A percentile compares a stretch with the other conserved stretches of the same genome.
These are phyloP conservation scores for Thamnophis elegans DNA, from an alignment of 2,797 vertebrate genomes.

Conservation along the genomic window DNA sequence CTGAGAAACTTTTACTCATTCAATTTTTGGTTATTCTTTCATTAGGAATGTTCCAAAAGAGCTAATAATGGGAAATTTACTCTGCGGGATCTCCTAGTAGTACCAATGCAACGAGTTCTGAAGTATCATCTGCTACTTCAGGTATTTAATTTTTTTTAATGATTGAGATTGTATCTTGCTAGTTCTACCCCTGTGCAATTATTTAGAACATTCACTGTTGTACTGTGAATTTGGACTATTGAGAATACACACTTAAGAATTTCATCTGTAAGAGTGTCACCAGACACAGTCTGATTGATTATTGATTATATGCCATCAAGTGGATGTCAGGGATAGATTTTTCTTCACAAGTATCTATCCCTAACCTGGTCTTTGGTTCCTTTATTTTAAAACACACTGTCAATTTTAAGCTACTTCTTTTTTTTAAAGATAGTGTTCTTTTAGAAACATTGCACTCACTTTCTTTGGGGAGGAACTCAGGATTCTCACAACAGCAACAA, in stretches of 20 bases:
- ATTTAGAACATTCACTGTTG: neutral
- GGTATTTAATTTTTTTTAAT: constrained; percentile 70
- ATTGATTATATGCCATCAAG: neutral
- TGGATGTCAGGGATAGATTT: neutral
- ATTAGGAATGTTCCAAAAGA: constrained; percentile 94
- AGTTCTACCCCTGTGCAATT: neutral
- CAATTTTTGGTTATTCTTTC: constrained; percentile 5
- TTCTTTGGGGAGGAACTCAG: neutral
- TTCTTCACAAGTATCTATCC: neutral
- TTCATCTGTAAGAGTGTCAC: neutral
- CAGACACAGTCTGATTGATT: neutral
- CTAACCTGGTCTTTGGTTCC: neutral
- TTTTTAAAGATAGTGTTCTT: neutral
- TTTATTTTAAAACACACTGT: neutral
- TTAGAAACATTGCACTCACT: neutral
- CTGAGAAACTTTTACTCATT: constrained; percentile 32
- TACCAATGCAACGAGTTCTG: constrained; percentile 96
- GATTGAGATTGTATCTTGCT: neutral
- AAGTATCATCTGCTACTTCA: constrained; percentile 96
- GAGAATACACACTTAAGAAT: neutral
- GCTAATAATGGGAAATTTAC: constrained; percentile 97
- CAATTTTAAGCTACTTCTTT: neutral
- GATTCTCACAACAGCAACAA: neutral
- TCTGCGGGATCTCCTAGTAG: constrained; percentile 91
- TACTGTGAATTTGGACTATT: neutral